Evolutionary conservation across 2,113 vertebrate genomes (phyloP).

Genomic region (human): DNA sequence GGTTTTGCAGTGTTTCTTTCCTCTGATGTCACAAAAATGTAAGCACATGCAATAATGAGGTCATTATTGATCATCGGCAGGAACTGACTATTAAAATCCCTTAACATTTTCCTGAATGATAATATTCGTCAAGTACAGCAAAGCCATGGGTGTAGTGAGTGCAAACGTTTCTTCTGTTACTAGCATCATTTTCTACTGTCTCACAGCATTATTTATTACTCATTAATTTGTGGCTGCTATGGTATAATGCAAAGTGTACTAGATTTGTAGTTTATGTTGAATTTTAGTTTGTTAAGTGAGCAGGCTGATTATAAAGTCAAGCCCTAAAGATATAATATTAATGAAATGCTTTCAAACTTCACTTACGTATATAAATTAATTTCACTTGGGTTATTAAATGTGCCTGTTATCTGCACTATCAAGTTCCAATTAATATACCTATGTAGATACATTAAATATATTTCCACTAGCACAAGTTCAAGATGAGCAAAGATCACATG

Average conservation of each 20-base stretch:
- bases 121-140: background rate
- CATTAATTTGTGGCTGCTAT: background rate
- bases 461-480: background rate
- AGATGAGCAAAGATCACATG: background rate
- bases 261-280: background rate
- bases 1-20: background rate
- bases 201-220: background rate
- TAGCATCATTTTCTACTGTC: background rate
- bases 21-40: background rate
- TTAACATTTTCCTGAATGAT: background rate
- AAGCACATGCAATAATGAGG: background rate
- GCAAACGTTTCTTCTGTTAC: background rate
- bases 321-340: background rate
- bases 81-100: background rate
- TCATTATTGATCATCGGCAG: background rate
- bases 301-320: background rate
- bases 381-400: background rate
- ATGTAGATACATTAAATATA: background rate
- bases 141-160: background rate
- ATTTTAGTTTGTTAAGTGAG: background rate
- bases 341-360: background rate
- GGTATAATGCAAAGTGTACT: background rate
- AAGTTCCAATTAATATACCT: background rate
- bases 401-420: background rate
- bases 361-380: background rate